These are phyloP conservation scores for Serranus cabrilla DNA, from an alignment of 2,797 vertebrate species.

Conservation along the genomic window DNA sequence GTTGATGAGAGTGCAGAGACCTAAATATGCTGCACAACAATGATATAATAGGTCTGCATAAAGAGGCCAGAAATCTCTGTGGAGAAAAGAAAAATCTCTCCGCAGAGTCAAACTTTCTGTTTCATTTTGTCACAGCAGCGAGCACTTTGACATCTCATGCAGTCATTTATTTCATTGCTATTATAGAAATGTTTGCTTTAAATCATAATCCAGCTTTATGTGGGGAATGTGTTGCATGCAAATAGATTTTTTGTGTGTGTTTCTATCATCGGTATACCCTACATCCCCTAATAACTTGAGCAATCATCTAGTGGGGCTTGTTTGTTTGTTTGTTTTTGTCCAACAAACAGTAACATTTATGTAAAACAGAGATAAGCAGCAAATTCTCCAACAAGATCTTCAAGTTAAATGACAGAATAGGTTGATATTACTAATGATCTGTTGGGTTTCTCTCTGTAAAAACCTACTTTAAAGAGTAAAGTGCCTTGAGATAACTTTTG, in stretches of 20 bases:
- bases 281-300: background rate
- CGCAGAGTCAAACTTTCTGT: background rate
- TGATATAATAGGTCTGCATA: background rate
- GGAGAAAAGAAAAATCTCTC: background rate
- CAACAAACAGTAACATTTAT: background rate
- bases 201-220: too few species aligned
- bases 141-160: too few species aligned
- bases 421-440: too few species aligned
- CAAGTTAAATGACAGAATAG: too few species aligned
- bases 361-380: background rate
- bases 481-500: too few species aligned
- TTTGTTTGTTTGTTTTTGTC: background rate
- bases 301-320: background rate
- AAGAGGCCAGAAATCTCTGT: background rate
- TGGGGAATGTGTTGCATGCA: too few species aligned
- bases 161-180: background rate
- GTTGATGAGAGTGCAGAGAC: background rate
- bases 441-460: too few species aligned
- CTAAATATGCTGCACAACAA: background rate
- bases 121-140: background rate
- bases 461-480: too few species aligned
- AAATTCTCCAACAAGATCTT: too few species aligned
- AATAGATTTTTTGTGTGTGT: too few species aligned
- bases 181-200: too few species aligned
- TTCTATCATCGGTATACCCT: too few species aligned